Base-by-base conservation (phyloP, 2,888 invertebrate genomes). In the Venusia cambrica region DNA sequence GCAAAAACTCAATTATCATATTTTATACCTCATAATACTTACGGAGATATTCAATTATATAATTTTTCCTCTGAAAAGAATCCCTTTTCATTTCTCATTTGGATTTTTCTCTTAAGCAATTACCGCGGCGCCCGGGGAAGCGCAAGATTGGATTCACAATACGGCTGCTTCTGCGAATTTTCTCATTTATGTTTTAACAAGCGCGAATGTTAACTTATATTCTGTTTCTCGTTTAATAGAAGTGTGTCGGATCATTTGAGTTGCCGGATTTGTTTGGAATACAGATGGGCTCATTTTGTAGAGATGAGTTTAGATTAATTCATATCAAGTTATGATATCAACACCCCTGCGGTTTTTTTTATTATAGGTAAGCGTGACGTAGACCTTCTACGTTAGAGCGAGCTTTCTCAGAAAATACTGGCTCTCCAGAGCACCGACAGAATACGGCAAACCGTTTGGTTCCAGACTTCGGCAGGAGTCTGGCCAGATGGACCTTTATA, bases 101-200 rank as follows among this genome's bases (percentile, higher is more conserved):
- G 85, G 84, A 87, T 87, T 85, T 85, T 85, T 85, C 85, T 85
- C 84, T 84, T 85, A 85, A 84, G 83, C 84, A 85, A 87, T 87
- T 85, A 87, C 73, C 61, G 53, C 65, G 50, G 54, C 61, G 80
- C 80, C 76, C 67, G 67, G 66, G 77, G 80, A 73, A 61, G 55
- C 63, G 68, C 54, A 70, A 66, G 74, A 80, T 76, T 73, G 75
- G 72, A 68, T 72, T 56, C 65, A 57, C 60, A 61, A 62, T 69
- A 69, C 62, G 70, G 69, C 69, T 39, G 12, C 64, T 19, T 34
- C 64, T 68, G 69, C 68, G 65, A 65, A 66, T 48, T 43, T 63
- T 70, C 73, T 76, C 78, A 83, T 78, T 83, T 79, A 79, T 73
- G 63, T 80, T 75, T 74, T 77, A 80, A 81, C 77, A 70, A 79